Evolutionary conservation across 2,888 invertebrate species (phyloP), one percentile per base, ranked within the genome.

Genomic region (Plusia festucae): DNA sequence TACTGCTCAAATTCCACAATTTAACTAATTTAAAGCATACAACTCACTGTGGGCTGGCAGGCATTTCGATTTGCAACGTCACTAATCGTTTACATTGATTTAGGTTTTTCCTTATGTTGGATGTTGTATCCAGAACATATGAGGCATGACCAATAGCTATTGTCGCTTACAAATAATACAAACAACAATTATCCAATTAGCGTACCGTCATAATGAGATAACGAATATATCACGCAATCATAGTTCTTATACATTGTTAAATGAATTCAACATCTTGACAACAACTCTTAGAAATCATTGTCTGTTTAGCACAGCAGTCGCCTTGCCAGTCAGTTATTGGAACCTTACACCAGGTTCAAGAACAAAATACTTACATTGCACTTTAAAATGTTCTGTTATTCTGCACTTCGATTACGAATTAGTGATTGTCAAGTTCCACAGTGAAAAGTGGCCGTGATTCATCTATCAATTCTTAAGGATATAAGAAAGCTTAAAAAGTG

Each of bases 141-240:
- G n/a, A 40, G 22, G 22, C n/a, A 15, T 24, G n/a, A 7, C 34
- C 27, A 46, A 57, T 46, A 3, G 16, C 51, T 55, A 57, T 65
- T 60, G 49, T 60, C 16, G 9, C 20, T 52, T 51, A 58, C 53
- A 51, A 40, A 51, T 44, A 53, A 60, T 53, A 60, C 13, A 52
- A 49, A 53, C 40, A 56, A 62, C n/a, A 8, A 62, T 57, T 32
- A 24, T n/a, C 46, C 53, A 22, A 40, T 40, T 40, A 40, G 6
- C 13, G 32, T 16, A 51, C 15, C 56, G 40, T 58, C 52, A 56
- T 49, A 8, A 53, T 52, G 20, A 56, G 11, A n/a, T 44, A 58
- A 53, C 51, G 46, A 58, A 30, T 27, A 9, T 32, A 70, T 55
- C 34, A 44, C n/a, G 34, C 22, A 60, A 40, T 40, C n/a, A 16